These are phyloP conservation scores for Engystomops pustulosus DNA, from an alignment of 2,113 vertebrate genomes.

Conservation along the genomic window DNA sequence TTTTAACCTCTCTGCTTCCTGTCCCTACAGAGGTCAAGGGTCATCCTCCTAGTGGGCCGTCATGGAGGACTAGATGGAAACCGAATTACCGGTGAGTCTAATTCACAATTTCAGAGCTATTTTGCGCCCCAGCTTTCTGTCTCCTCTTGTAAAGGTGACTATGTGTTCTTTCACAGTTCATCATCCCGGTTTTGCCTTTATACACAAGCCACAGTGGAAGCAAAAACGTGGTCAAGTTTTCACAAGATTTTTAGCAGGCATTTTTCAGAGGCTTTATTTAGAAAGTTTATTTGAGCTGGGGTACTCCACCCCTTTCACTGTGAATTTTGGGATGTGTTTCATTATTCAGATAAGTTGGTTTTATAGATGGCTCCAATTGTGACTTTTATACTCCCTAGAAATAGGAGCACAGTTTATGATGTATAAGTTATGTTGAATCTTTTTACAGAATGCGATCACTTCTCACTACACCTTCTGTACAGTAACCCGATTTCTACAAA, in stretches of 20 bases:
- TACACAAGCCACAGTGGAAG: conserved; percentile 30
- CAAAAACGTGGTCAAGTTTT: conserved; percentile 17
- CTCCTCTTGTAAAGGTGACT: conserved; percentile 40
- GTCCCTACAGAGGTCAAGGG: too few relatives aligned
- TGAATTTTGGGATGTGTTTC: neutral
- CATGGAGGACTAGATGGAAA: too few relatives aligned
- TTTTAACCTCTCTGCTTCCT: too few relatives aligned
- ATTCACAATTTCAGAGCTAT: conserved; percentile 39
- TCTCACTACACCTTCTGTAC: too few relatives aligned
- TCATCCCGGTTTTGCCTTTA: conserved; percentile 21
- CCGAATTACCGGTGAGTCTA: too few relatives aligned
- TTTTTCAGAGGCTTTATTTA: neutral
- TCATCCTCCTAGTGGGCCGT: too few relatives aligned
- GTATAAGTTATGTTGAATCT: too few relatives aligned
- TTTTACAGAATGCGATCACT: too few relatives aligned
- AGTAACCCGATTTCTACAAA: too few relatives aligned
- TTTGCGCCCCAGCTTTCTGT: conserved; percentile 32
- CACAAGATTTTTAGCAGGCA: conserved; percentile 18
- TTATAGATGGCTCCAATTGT: too few relatives aligned
- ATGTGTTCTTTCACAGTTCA: conserved; percentile 32
- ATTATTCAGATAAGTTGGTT: too few relatives aligned
- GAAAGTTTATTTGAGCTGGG: neutral
- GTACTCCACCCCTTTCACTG: neutral
- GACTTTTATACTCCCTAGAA: neutral
- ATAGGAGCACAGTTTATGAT: too few relatives aligned